Evolutionary conservation across 2,888 invertebrate species (phyloP).

Genomic region (Notodromas monacha): DNA sequence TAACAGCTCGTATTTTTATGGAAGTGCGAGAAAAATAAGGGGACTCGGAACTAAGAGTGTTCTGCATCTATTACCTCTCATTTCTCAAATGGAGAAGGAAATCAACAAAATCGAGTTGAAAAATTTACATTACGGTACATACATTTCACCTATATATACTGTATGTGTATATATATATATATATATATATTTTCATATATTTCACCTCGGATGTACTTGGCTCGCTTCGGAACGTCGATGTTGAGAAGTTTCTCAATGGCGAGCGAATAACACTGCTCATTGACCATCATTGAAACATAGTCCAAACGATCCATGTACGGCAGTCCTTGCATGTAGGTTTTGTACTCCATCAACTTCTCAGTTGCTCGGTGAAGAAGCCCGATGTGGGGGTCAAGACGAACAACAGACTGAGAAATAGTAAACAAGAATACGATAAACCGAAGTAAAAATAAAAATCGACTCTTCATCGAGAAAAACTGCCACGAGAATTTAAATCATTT

Average conservation of each 20-base stretch:
- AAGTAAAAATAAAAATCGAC: conserved; percentile 7
- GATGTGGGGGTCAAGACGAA: conserved; percentile 76
- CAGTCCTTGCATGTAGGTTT: conserved; percentile 84
- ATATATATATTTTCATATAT: conserved; percentile 12
- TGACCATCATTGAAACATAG: conserved; percentile 98
- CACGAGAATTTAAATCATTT: neutral
- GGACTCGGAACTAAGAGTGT: too few species aligned
- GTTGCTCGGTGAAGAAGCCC: conserved; percentile 86
- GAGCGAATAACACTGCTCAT: conserved; percentile 80
- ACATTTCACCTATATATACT: too few species aligned
- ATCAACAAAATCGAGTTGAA: too few species aligned
- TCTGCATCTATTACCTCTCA: too few species aligned
- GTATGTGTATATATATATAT: too few species aligned
- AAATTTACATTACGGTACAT: too few species aligned
- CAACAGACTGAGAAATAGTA: conserved; percentile 27
- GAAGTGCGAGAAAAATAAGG: too few species aligned
- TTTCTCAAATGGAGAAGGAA: too few species aligned
- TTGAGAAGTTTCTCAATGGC: conserved; percentile 86
- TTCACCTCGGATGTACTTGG: conserved; percentile 79
- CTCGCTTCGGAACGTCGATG: conserved; percentile 65
- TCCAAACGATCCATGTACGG: conserved; percentile 94
- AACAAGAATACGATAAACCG: conserved; percentile 4
- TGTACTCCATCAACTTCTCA: conserved; percentile 90
- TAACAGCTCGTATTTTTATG: too few species aligned
- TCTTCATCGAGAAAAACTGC: neutral